Conservation (phyloP, 2,113 vertebrate species). For the Phaethon lepturus region DNA sequence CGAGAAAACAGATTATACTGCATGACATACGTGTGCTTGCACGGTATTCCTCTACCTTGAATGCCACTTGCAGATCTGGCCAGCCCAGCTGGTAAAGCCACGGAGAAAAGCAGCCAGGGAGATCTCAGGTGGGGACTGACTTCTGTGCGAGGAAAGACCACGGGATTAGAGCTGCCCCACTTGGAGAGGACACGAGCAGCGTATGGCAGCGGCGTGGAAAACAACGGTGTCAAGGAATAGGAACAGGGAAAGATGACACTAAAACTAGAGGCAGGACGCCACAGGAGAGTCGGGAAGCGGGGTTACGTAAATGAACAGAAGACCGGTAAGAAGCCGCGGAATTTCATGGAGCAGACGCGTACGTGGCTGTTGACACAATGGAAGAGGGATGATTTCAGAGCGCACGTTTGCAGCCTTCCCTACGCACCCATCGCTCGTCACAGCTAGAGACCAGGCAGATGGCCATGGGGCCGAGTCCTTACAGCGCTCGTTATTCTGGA, state of each 20-base stretch:
- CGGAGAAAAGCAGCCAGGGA: background rate
- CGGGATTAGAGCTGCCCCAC: background rate
- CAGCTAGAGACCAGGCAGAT: background rate
- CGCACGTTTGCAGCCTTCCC: background rate
- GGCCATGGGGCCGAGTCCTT: fast-evolving
- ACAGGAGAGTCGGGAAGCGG: background rate
- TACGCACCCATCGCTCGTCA: background rate
- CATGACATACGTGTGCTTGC: fast-evolving
- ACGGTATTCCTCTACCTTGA: background rate
- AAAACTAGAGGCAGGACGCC: background rate
- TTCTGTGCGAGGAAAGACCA: fast-evolving
- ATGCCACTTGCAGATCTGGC: too few species aligned
- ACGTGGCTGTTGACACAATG: background rate
- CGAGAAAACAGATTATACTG: background rate
- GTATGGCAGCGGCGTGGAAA: background rate
- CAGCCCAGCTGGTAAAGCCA: background rate
- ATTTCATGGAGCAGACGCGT: fast-evolving
- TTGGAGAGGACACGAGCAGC: fast-evolving
- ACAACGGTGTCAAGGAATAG: background rate
- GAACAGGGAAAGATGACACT: background rate
- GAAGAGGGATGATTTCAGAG: background rate
- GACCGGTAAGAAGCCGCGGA: fast-evolving
- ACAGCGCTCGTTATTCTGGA: fast-evolving
- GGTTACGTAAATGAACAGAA: background rate
- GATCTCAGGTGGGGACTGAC: background rate